Evolutionary conservation across 2,113 vertebrate species (phyloP), one percentile per base, ranked within the genome.

Genomic region (Pandion haliaetus): DNA sequence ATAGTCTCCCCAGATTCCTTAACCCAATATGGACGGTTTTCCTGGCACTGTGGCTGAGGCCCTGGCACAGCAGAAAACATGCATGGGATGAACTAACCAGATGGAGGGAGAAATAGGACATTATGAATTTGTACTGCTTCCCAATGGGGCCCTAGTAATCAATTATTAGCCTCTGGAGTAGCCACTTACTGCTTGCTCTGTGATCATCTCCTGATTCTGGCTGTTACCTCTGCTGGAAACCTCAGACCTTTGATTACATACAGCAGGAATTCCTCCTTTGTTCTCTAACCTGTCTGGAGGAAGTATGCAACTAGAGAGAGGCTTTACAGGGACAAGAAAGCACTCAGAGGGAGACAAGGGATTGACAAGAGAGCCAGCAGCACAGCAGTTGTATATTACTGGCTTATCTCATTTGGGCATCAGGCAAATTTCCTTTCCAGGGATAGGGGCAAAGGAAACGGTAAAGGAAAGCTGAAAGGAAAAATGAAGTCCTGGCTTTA

Each of bases 181-280:
- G 83, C 45, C 61, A 62, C 76, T 77, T 86, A 81, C 44, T 81
- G 59, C 70, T 93, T 80, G 32, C 47, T 91, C 50, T 96, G 79
- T 95, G 91, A 98, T 97, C 77, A 76, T 70, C 57, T 90, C 61
- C 57, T 83, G 87, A 73, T 88, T 86, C 93, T 92, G 66, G 29
- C 82, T 67, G 86, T 74, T 92, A 71, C 47, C 88, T 86, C 96
- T 85, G 93, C 95, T 90, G 89, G 93, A 97, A 97, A 85, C 70
- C 59, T 93, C 85, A 96, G 67, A 70, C 92, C 77, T 97, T 93
- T 98, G 93, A 97, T 97, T 91, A 85, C 38, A 58, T 49, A 44
- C 95, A 85, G 92, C 82, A 92, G 95, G 86, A 89, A 82, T 80
- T 86, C 89, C 58, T 93, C 52, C 72, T 96, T 93, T 96, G 66